These are phyloP conservation scores for Turritopsis rubra DNA, from an alignment of 30 jellyfish, hydroid and myxozoan species.

Conservation along the genomic window DNA sequence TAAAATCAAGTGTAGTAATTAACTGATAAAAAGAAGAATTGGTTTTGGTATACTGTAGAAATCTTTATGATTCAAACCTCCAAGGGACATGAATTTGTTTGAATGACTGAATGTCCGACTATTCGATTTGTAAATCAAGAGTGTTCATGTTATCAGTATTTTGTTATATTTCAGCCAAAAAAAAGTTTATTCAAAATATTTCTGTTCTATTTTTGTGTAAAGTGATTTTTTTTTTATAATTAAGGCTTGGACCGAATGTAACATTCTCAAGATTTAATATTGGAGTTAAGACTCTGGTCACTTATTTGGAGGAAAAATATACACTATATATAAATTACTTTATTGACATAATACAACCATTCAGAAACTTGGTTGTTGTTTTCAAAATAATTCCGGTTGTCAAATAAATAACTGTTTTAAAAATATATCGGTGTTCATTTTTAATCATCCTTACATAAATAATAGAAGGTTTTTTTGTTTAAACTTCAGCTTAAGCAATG, in stretches of 20 bases:
- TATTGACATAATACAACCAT: not conserved
- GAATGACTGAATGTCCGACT: too few species aligned
- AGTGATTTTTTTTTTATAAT: not conserved
- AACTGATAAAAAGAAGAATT: too few species aligned
- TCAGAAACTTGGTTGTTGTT: not conserved
- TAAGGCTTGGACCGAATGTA: not conserved
- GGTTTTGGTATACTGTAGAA: too few species aligned
- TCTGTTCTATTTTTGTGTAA: too few species aligned
- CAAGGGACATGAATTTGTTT: too few species aligned
- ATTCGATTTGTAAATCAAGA: too few species aligned
- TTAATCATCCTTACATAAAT: not conserved
- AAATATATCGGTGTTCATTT: not conserved
- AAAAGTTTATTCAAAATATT: too few species aligned
- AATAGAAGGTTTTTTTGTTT: too few species aligned
- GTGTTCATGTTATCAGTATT: too few species aligned
- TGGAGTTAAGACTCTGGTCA: not conserved
- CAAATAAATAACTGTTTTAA: not conserved
- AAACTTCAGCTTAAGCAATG: not conserved
- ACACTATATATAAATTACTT: not conserved
- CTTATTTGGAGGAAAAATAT: not conserved
- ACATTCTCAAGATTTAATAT: not conserved
- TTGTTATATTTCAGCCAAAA: too few species aligned
- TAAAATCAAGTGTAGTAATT: too few species aligned
- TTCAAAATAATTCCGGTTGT: not conserved
- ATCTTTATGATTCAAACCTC: too few species aligned